Evolutionary conservation across 1,140 invertebrate genomes (phyloP).

Genomic region (Tetramorium simillimum): DNA sequence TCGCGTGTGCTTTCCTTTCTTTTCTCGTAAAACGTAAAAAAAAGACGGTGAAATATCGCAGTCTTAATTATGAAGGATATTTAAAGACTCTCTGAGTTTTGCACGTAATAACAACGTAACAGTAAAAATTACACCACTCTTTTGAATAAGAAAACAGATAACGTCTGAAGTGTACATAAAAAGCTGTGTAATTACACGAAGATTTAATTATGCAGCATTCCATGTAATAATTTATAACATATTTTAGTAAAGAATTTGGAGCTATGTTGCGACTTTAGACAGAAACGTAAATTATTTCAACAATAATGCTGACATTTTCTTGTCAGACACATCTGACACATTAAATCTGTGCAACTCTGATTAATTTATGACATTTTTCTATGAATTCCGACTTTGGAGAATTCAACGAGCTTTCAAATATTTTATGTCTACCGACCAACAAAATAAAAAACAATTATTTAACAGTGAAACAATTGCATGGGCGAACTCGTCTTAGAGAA

Average conservation of each 20-base stretch:
- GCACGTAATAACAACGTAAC: neutral
- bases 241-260: constrained; percentile 16
- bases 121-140: neutral
- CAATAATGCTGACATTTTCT: neutral
- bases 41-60: neutral
- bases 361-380: constrained; percentile 6
- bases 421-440: neutral
- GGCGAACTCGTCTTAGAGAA: constrained; percentile 13
- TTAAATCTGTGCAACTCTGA: no score
- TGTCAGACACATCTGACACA: no score
- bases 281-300: neutral
- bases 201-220: neutral
- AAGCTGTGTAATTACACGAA: neutral
- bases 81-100: neutral
- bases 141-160: neutral
- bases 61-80: neutral
- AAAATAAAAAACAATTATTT: neutral
- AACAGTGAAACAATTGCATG: neutral
- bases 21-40: neutral
- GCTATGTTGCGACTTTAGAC: neutral
- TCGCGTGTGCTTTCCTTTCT: neutral
- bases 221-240: neutral
- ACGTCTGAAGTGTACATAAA: neutral
- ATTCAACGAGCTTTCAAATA: neutral
- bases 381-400: neutral